A percentile compares a stretch with the other conserved stretches of the same genome.
These are phyloP conservation scores for Bungarus multicinctus DNA, from an alignment of 2,113 vertebrate genomes.

Conservation along the genomic window DNA sequence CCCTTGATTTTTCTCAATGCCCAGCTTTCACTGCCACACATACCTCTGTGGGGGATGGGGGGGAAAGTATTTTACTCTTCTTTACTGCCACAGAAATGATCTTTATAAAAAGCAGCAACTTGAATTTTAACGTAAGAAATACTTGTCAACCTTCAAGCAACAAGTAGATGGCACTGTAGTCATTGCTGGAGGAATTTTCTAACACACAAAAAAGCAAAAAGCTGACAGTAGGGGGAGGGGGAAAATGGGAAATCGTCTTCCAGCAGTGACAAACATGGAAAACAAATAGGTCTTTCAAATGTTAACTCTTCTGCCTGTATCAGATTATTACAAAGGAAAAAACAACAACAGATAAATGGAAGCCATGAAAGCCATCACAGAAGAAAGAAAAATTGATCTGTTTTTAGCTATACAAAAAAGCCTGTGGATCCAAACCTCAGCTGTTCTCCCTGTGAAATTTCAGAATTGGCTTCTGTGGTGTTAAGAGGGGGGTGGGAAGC, in stretches of 20 bases:
- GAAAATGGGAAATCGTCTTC: constrained; percentile 1
- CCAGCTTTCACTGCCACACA: neutral
- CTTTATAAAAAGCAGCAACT: neutral
- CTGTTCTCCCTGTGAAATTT: constrained; percentile 37
- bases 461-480: neutral
- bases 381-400: constrained; percentile 41
- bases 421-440: constrained; percentile 36
- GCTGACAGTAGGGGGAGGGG: neutral
- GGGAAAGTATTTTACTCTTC: neutral
- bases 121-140: constrained; percentile 29
- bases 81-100: neutral
- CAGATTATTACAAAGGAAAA: constrained; percentile 67
- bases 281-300: constrained; percentile 63
- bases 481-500: neutral
- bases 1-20: neutral
- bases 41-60: neutral
- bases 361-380: constrained; percentile 36
- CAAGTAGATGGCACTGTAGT: constrained; percentile 79
- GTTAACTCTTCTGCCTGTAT: constrained; percentile 60
- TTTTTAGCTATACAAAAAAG: constrained; percentile 35
- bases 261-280: constrained; percentile 48
- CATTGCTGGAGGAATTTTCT: constrained; percentile 68
- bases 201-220: constrained; percentile 56
- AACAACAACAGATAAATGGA: constrained; percentile 46
- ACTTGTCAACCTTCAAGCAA: constrained; percentile 59